Evolutionary conservation across 2,888 invertebrate species (phyloP).

Genomic region (Drosophila aldrichi): DNA sequence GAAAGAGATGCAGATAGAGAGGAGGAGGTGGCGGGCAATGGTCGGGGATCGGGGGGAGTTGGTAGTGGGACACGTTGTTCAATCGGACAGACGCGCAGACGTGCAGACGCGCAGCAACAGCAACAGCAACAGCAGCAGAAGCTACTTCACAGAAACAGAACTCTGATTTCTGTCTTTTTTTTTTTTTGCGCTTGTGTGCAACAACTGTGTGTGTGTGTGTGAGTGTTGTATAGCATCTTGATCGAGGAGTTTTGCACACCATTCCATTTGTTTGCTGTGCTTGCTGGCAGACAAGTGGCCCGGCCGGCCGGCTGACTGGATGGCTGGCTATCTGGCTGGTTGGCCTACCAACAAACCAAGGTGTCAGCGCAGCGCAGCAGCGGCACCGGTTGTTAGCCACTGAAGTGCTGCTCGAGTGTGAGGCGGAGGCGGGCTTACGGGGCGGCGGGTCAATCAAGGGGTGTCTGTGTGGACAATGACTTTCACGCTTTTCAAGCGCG

Average conservation of each 20-base stretch:
- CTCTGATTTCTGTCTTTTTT: conserved; percentile 56
- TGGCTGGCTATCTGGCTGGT: not conserved
- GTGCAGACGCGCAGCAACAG: conserved; percentile 15
- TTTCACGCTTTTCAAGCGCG: conserved; percentile 81
- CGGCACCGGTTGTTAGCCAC: conserved; percentile 40
- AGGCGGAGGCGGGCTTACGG: not conserved
- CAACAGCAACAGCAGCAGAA: conserved; percentile 55
- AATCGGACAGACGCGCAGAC: conserved; percentile 40
- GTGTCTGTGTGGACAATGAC: conserved; percentile 70
- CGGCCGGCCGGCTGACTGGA: conserved; percentile 40
- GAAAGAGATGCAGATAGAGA: not conserved
- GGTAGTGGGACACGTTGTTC: conserved; percentile 14
- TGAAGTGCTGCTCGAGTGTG: conserved; percentile 9
- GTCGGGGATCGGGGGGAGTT: not conserved
- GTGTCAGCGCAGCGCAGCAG: conserved; percentile 33
- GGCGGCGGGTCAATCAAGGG: conserved; percentile 11
- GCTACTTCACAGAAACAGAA: conserved; percentile 72
- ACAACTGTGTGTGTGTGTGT: conserved; percentile 11
- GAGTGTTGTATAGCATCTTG: conserved; percentile 33
- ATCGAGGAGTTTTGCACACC: conserved; percentile 61
- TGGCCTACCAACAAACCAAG: conserved; percentile 34
- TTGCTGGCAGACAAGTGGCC: conserved; percentile 52
- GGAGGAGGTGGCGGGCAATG: not conserved
- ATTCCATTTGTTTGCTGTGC: conserved; percentile 49
- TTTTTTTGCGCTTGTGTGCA: conserved; percentile 64